A percentile compares a stretch with the other conserved stretches of the same genome.
Conservation (phyloP, 2,888 invertebrate species). For the Coelinius sp. region DNA sequence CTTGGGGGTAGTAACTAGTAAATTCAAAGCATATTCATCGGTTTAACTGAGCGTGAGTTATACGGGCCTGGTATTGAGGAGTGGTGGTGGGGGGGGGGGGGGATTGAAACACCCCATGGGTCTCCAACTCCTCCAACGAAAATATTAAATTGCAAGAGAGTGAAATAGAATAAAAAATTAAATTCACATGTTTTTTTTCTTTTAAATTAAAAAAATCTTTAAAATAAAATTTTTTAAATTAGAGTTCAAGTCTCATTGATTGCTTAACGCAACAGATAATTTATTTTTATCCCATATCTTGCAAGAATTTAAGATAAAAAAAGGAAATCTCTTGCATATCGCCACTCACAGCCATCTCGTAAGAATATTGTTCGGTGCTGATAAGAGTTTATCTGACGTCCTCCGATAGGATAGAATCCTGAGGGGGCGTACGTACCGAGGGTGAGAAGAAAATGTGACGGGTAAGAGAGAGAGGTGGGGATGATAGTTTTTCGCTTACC, state of each 20-base stretch:
- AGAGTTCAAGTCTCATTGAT: not conserved
- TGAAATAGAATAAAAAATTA: not conserved
- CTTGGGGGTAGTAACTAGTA: constrained; percentile 53
- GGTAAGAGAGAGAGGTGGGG: constrained; percentile 33
- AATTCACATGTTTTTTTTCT: too few relatives aligned
- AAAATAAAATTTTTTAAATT: not conserved
- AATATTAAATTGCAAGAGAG: not conserved
- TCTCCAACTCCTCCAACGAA: not conserved
- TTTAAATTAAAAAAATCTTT: too few relatives aligned
- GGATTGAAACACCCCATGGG: not conserved
- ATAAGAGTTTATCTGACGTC: constrained; percentile 67
- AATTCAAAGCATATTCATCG: constrained; percentile 68
- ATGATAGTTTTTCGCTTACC: constrained; percentile 52
- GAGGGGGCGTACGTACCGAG: constrained; percentile 48
- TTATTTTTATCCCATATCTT: constrained; percentile 1
- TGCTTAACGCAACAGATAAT: constrained; percentile 12
- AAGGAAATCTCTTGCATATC: not conserved
- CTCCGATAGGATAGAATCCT: constrained; percentile 66
- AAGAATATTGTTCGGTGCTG: constrained; percentile 65
- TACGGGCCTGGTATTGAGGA: not conserved
- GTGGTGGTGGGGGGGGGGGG: not conserved
- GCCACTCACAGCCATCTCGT: constrained; percentile 43
- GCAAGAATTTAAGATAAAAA: constrained; percentile 9
- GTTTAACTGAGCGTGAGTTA: constrained; percentile 66
- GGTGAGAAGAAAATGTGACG: constrained; percentile 38